These are phyloP conservation scores for Chiloscyllium punctatum DNA, from an alignment of 2,797 vertebrate genomes.

Conservation along the genomic window DNA sequence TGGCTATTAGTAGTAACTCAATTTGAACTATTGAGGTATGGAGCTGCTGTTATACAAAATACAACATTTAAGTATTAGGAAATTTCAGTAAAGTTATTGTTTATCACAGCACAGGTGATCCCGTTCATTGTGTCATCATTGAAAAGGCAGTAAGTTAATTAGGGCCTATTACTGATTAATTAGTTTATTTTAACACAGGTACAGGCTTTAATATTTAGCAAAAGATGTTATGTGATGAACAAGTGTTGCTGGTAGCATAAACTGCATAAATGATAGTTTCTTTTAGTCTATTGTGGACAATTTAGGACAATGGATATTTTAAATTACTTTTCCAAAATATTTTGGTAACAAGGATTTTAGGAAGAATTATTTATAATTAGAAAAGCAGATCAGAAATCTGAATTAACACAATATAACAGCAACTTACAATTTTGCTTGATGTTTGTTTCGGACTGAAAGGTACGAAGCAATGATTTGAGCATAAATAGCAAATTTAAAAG, in stretches of 20 bases:
- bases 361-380: background rate
- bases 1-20: background rate
- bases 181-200: constrained; percentile 13
- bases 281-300: background rate
- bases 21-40: background rate
- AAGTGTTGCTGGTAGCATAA: background rate
- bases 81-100: background rate
- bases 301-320: background rate
- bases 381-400: background rate
- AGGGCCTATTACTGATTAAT: constrained; percentile 23
- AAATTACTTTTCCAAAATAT: background rate
- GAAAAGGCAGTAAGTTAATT: constrained; percentile 17
- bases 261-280: background rate
- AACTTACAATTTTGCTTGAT: background rate
- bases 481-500: background rate
- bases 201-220: background rate
- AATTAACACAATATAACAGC: background rate
- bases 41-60: background rate
- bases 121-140: background rate
- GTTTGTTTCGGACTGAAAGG: background rate
- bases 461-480: background rate
- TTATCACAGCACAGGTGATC: background rate
- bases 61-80: background rate
- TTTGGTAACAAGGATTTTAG: background rate
- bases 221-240: background rate